A percentile compares a stretch with the other conserved stretches of the same genome.
Conservation (phyloP, 2,797 vertebrate species). For the Premnoplex brunnescens region DNA sequence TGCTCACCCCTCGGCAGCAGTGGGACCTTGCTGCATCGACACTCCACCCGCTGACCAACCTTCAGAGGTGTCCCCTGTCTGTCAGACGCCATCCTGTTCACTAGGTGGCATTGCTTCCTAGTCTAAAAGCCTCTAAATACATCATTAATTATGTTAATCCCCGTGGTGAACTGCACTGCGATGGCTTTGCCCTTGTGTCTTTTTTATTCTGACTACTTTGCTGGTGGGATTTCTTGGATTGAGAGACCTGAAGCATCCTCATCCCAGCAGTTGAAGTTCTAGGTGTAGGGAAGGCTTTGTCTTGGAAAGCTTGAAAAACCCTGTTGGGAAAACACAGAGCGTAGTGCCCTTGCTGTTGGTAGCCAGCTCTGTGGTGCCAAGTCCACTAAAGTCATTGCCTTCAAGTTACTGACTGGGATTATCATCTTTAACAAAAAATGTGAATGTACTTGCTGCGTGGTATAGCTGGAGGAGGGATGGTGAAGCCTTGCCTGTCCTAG, state of each 20-base stretch:
- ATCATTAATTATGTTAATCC: slow-evolving; percentile 47
- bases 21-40: neutral
- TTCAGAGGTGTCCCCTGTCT: neutral
- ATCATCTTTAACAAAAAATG: neutral
- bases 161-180: neutral
- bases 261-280: neutral
- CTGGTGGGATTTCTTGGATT: neutral
- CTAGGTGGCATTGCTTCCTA: slow-evolving; percentile 62
- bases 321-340: neutral
- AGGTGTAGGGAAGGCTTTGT: neutral
- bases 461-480: neutral
- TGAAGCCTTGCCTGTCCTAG: neutral
- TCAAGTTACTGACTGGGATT: neutral
- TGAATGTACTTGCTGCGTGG: neutral
- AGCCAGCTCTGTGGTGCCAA: neutral
- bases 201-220: neutral
- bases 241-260: neutral
- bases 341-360: neutral
- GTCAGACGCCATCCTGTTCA: neutral
- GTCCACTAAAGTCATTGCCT: neutral
- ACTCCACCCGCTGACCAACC: neutral
- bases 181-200: neutral
- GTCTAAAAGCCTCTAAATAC: neutral
- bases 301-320: neutral
- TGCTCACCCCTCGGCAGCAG: neutral